Base-by-base conservation (phyloP, 2,888 invertebrate species). In the Rhimphoctona megacephalus region DNA sequence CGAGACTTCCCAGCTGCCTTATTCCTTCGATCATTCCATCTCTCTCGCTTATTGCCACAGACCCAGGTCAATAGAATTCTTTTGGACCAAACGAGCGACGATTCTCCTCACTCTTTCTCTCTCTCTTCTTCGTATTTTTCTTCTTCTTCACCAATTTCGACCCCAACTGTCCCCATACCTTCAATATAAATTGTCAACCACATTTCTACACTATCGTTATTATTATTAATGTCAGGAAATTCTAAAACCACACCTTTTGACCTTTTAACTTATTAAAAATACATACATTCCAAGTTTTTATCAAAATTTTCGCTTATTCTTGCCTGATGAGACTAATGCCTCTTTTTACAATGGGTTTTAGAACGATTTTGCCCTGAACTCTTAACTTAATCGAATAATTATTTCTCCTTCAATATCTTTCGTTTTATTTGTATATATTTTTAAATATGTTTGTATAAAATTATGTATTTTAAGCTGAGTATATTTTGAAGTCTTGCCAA, bases 21-120 rank as follows among this genome's bases (percentile, higher is more conserved):
- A 64, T 61, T 85, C 72, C 87, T 83, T 81, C 77, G 80, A 67
- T 81, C 66, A 33, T 72, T 73, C 43, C 78, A 67, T 85, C 83
- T 85, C 83, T 85, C 70, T 72, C 57, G 22, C 70, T 14, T 69
- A 30, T 19, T 36, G 54, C 54, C 61, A 46, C 25, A 77, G 72
- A 57, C 49, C 64, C 73, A 73, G 83, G 77, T 86, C 86, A 84
- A 86, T 84, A 74, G 81, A 83, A 84, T 86, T 81, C 78, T 72
- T 78, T 83, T 54, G 52, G 33, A 52, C 52, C 64, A 52, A 74
- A 74, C 70, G 79, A 76, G 74, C 73, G 57, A 83, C 67, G n/a
- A 52, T 81, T 77, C 79, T 81, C 78, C 54, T 73, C 76, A 64
- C 74, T 70, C 33, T 25, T 46, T 30, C 67, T 79, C 54, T 54